phyloP scores from a whole-genome alignment of 2,113 vertebrate species.

The Ranitomeya imitator region DNA sequence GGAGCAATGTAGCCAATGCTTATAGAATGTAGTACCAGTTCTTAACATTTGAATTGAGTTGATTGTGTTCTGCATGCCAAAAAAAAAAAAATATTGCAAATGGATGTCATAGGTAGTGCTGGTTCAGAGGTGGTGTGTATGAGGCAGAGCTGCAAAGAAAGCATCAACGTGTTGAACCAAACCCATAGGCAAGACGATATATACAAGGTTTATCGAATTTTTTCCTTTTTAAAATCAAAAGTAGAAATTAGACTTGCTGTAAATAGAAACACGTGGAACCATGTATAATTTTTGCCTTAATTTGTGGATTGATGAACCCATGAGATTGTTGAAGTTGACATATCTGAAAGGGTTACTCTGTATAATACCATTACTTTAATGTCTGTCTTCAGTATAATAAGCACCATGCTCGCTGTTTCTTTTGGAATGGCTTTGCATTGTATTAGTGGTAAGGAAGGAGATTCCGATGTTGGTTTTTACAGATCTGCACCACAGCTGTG shows the following conservation, averaged over 20 bases:
- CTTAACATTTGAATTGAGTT: too few relatives aligned
- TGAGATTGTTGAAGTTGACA: not conserved
- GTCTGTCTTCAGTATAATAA: slow-evolving; percentile 48
- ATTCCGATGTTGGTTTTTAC: not conserved
- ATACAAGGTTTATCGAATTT: too few relatives aligned
- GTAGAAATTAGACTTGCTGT: not conserved
- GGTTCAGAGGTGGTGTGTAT: too few relatives aligned
- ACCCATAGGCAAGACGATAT: too few relatives aligned
- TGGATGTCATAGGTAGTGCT: too few relatives aligned
- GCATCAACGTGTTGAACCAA: too few relatives aligned
- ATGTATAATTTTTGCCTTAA: not conserved
- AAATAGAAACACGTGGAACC: not conserved
- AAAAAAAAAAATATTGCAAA: too few relatives aligned
- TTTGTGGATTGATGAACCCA: not conserved
- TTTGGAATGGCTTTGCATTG: slow-evolving; percentile 31
- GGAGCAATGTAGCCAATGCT: too few relatives aligned
- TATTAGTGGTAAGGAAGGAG: slow-evolving; percentile 34
- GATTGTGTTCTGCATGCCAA: too few relatives aligned
- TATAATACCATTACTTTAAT: slow-evolving; percentile 45
- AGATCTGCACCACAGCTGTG: slow-evolving; percentile 41
- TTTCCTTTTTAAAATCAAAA: too few relatives aligned
- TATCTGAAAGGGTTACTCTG: slow-evolving; percentile 2
- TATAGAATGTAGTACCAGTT: too few relatives aligned
- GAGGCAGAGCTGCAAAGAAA: too few relatives aligned
- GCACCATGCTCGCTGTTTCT: slow-evolving; percentile 10